phyloP scores from a whole-genome alignment of 2,113 vertebrate genomes.

The Ardeotis arabs region DNA sequence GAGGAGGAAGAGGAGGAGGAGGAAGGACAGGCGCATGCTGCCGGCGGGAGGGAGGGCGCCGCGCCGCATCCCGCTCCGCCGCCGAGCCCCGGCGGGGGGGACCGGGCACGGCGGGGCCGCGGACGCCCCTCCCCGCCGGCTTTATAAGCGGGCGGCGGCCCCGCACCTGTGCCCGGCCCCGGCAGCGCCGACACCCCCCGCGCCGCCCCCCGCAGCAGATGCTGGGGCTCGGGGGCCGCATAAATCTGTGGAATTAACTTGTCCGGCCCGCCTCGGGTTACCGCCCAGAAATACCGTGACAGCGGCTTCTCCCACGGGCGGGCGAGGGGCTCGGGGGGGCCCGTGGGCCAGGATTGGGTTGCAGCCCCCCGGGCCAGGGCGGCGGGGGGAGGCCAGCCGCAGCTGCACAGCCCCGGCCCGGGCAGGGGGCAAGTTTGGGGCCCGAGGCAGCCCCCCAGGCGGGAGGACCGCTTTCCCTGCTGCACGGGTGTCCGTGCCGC shows the following conservation, averaged over 20 bases:
- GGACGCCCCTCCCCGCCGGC: conserved; percentile 36
- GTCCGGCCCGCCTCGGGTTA: conserved; percentile 1
- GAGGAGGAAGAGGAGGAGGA: conserved; percentile 78
- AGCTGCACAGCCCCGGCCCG: background rate
- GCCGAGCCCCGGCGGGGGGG: background rate
- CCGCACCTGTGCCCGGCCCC: conserved; percentile 48
- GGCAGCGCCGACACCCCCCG: background rate
- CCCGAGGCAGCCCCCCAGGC: background rate
- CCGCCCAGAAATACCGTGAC: background rate
- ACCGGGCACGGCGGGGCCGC: background rate
- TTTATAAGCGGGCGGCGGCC: conserved; percentile 85
- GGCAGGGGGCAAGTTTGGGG: background rate
- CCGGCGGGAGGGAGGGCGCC: conserved; percentile 75
- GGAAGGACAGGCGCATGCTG: conserved; percentile 88
- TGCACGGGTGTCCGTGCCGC: accelerated
- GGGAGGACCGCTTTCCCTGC: accelerated
- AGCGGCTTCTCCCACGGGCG: background rate
- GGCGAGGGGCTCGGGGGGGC: background rate
- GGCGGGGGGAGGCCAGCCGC: background rate
- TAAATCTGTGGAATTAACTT: conserved; percentile 50
- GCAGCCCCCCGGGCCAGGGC: background rate
- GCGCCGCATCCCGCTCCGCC: conserved; percentile 75
- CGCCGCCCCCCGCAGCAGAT: background rate
- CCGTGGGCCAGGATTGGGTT: conserved; percentile 1
- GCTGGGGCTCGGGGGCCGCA: conserved; percentile 3